phyloP scores from a whole-genome alignment of 2,113 vertebrate genomes.

The Catharus minimus region DNA sequence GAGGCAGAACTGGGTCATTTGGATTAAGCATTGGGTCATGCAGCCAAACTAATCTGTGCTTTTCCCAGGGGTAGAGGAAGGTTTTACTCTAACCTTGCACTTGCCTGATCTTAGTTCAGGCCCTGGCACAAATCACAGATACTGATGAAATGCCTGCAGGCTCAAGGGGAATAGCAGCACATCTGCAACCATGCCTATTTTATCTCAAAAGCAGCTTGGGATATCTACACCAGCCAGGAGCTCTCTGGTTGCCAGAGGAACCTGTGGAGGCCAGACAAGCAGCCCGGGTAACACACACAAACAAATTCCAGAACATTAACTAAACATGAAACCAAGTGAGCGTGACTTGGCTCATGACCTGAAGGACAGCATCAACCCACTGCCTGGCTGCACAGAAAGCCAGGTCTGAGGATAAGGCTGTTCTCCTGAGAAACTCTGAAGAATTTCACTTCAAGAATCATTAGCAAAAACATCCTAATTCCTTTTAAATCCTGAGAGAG shows the following conservation, averaged over 20 bases:
- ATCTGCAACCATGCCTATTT: slow-evolving; percentile 38
- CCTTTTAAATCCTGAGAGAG: neutral
- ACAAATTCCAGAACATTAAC: slow-evolving; percentile 35
- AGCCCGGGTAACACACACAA: slow-evolving; percentile 13
- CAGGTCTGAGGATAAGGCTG: neutral
- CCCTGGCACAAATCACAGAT: neutral
- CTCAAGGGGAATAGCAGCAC: slow-evolving; percentile 25
- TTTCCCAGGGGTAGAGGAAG: slow-evolving; percentile 3
- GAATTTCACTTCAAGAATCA: neutral
- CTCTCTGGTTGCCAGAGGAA: slow-evolving; percentile 27
- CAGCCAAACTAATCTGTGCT: neutral
- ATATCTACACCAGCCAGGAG: neutral
- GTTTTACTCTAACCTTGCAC: neutral
- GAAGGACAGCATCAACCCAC: neutral
- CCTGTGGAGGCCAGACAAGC: neutral
- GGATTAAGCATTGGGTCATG: slow-evolving; percentile 3
- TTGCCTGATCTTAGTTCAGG: slow-evolving; percentile 22
- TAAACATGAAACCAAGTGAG: neutral
- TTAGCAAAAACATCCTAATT: neutral
- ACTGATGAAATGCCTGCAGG: slow-evolving; percentile 22
- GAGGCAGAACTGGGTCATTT: slow-evolving; percentile 19
- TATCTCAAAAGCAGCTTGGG: slow-evolving; percentile 23
- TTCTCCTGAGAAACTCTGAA: neutral
- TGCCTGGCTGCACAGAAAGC: neutral
- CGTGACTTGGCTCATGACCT: neutral